phyloP scores from a whole-genome alignment of 2,113 vertebrate genomes.

The Emydocephalus ijimae region DNA sequence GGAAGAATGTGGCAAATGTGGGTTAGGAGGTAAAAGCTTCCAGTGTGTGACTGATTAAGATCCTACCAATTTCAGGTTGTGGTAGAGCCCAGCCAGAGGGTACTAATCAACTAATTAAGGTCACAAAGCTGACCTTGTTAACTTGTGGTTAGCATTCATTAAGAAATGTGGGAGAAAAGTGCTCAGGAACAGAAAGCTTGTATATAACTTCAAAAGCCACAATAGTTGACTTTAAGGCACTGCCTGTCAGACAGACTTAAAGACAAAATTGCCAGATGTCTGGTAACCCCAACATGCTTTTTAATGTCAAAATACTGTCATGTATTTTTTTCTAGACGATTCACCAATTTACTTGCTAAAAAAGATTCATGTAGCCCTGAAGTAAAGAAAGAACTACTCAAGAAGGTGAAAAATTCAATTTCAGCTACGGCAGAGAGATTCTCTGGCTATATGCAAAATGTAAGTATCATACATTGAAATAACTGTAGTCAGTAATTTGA shows the following conservation, averaged over 20 bases:
- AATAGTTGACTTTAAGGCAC: background rate
- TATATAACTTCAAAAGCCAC: background rate
- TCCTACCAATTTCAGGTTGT: background rate
- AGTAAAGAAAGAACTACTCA: constrained; percentile 92
- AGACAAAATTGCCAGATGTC: background rate
- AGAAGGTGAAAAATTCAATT: constrained; percentile 96
- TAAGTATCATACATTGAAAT: constrained; percentile 67
- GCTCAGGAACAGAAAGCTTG: background rate
- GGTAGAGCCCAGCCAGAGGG: background rate
- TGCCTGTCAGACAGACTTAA: background rate
- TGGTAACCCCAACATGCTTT: background rate
- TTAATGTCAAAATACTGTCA: background rate
- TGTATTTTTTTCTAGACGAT: constrained; percentile 76
- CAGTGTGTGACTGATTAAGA: background rate
- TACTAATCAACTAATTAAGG: background rate
- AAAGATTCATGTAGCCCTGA: constrained; percentile 93
- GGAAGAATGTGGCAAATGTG: background rate
- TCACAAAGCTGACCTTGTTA: background rate
- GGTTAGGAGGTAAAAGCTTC: background rate
- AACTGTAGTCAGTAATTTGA: background rate
- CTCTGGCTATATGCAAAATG: constrained; percentile 98
- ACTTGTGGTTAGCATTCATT: background rate
- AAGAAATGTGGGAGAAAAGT: background rate
- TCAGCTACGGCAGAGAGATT: constrained; percentile 96
- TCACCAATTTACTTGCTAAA: constrained; percentile 92